Evolutionary conservation across 2,888 invertebrate species (phyloP).

Genomic region (Ecliptopera silaceata): DNA sequence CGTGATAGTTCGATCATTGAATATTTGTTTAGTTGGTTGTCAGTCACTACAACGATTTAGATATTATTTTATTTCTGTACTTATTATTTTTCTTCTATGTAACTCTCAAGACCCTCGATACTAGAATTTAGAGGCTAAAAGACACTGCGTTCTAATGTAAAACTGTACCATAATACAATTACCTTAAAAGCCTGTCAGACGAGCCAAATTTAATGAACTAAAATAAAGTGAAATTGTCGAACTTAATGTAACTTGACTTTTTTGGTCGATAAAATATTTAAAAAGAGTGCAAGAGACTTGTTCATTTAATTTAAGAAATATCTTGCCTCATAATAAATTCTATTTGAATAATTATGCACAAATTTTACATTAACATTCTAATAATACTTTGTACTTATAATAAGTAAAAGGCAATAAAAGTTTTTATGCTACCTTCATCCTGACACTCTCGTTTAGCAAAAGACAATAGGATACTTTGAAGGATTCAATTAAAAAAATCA

Average conservation of each 20-base stretch:
- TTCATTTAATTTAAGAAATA: not conserved
- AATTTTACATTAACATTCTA: too few species aligned
- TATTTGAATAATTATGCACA: too few species aligned
- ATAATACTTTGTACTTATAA: too few species aligned
- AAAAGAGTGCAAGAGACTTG: not conserved
- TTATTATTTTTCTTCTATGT: too few species aligned
- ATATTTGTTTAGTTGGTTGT: not conserved
- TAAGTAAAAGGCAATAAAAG: too few species aligned
- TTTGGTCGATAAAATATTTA: conserved; percentile 5
- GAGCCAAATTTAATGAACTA: conserved; percentile 75
- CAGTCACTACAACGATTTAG: too few species aligned
- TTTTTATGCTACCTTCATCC: too few species aligned
- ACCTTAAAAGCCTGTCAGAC: conserved; percentile 79
- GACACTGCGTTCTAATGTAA: conserved; percentile 50
- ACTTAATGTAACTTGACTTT: conserved; percentile 58
- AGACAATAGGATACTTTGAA: too few species aligned
- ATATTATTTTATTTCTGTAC: too few species aligned
- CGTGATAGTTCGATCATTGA: not conserved
- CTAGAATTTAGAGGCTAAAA: not conserved
- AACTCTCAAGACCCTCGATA: not conserved
- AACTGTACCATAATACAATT: conserved; percentile 75
- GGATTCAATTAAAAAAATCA: too few species aligned
- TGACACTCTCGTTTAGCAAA: too few species aligned
- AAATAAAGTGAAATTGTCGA: conserved; percentile 71
- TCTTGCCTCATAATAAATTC: not conserved